Evolutionary conservation across 2,113 vertebrate genomes (phyloP).

Genomic region (Podocnemis expansa): DNA sequence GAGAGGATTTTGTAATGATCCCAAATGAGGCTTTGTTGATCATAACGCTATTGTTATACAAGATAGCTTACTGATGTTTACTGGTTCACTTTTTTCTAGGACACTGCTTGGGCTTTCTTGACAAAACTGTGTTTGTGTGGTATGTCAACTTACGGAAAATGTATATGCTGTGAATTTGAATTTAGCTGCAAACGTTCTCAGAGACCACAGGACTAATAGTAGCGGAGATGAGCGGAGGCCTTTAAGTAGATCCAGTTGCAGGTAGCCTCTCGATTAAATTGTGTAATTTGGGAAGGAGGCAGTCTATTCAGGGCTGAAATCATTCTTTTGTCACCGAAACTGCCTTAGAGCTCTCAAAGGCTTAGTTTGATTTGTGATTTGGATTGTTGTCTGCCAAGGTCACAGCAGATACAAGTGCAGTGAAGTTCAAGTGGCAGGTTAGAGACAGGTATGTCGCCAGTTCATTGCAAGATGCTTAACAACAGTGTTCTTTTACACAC

Average conservation of each 20-base stretch:
- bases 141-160: not conserved
- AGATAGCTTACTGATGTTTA: constrained; percentile 9
- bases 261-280: not conserved
- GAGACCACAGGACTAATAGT: not conserved
- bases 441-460: not conserved
- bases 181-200: constrained; percentile 17
- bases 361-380: not conserved
- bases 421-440: not conserved
- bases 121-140: not conserved
- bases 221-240: not conserved
- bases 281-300: not conserved
- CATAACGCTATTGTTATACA: constrained; percentile 5
- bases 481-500: not conserved
- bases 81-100: not conserved
- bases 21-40: not conserved
- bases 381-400: not conserved
- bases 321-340: not conserved
- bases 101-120: not conserved
- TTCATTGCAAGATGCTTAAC: not conserved
- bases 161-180: not conserved
- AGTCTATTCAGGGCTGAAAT: not conserved
- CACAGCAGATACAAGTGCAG: not conserved
- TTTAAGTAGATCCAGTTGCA: not conserved
- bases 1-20: constrained; percentile 31
- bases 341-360: not conserved